phyloP scores from a whole-genome alignment of 2,113 vertebrate species.

The Dipodomys spectabilis region DNA sequence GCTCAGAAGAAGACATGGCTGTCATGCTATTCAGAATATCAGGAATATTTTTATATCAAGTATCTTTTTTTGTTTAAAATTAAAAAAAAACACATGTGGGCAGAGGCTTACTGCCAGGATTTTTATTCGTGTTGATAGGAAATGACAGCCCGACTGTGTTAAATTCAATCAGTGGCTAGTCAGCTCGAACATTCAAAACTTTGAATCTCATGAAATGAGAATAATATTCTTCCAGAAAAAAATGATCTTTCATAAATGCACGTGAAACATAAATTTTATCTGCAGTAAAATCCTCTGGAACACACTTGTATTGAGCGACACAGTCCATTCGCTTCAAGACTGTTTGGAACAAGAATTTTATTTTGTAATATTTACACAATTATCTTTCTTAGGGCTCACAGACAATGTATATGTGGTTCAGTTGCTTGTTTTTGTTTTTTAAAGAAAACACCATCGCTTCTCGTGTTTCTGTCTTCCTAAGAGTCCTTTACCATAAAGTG shows the following conservation, averaged over 20 bases:
- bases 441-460: neutral
- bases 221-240: slow-evolving; percentile 56
- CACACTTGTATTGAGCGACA: no score
- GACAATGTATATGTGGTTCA: neutral
- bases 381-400: neutral
- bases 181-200: slow-evolving; percentile 72
- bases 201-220: slow-evolving; percentile 25
- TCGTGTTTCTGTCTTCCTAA: neutral
- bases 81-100: slow-evolving; percentile 30
- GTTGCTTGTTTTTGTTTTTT: no score
- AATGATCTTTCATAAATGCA: slow-evolving; percentile 28
- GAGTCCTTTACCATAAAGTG: neutral
- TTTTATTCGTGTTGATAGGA: slow-evolving; percentile 59
- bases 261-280: neutral
- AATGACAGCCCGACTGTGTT: slow-evolving; percentile 79
- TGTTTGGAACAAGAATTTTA: neutral
- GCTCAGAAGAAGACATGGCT: neutral
- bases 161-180: slow-evolving; percentile 79
- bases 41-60: slow-evolving; percentile 31
- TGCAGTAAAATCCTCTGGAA: neutral
- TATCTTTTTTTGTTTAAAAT: slow-evolving; percentile 33
- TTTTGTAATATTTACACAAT: neutral
- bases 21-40: neutral
- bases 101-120: slow-evolving; percentile 47
- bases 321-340: neutral